Base-by-base conservation (phyloP, 35 echinoderm and acorn worm genomes). In the Amphiura filiformis region DNA sequence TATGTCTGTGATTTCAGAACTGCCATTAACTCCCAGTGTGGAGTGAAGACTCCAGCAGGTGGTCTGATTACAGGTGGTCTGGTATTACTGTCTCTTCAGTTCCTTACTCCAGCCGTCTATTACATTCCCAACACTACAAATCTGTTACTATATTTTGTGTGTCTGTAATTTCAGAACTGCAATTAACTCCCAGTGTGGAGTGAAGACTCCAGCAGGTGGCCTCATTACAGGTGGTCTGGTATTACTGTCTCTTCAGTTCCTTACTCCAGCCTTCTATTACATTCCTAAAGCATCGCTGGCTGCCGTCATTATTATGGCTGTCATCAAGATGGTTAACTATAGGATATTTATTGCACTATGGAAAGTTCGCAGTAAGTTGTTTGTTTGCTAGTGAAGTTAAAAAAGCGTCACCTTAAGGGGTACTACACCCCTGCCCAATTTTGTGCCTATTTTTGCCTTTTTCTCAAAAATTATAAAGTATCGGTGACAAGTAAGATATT, bases 81-180 rank as follows among this genome's bases (percentile, higher is more conserved):
- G 31, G 92, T 98, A 5, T 47, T 98, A 5, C 37, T 94, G 39
- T 76, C 96, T 1, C 18, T 98, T 22, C 56, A 39, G 0, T 94
- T 86, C 39, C 87, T 98, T 0, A 98, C 96, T 0, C 92, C 92
- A 1, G 77, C 79, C 4, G 92, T 98, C 84, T 80, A 91, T 31
- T 92, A 86, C 83, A 98, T 98, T 77, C 96, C 96, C 26, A 91
- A 92, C n/a, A n/a, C n/a, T n/a, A n/a, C n/a, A n/a, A n/a, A n/a
- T n/a, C n/a, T n/a, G n/a, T n/a, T n/a, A n/a, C n/a, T n/a, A n/a
- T n/a, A n/a, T n/a, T n/a, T n/a, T n/a, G n/a, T n/a, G n/a, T n/a
- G n/a, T n/a, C n/a, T n/a, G n/a, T n/a, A n/a, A n/a, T n/a, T n/a
- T n/a, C 89, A 98, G 96, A 76, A 98, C 96, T 44, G 90, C 96